Evolutionary conservation across 1,140 invertebrate genomes (phyloP).

Genomic region (Neodiprion pinetum): DNA sequence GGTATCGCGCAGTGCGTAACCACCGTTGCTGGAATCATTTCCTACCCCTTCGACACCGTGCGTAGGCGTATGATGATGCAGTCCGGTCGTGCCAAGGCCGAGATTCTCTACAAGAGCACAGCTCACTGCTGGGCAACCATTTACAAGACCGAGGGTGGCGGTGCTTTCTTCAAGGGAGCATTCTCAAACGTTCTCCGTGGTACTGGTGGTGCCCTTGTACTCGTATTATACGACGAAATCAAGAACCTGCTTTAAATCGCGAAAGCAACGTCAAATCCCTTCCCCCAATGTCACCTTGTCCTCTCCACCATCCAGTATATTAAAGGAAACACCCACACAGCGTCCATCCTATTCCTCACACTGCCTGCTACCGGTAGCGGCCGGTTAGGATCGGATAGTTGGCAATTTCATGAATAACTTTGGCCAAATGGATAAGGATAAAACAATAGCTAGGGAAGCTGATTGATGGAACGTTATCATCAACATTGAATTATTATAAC

Average conservation of each 20-base stretch:
- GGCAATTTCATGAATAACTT: slow-evolving; percentile 42
- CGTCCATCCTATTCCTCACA: slow-evolving; percentile 10
- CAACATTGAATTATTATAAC: too few species aligned
- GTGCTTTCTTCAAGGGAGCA: slow-evolving; percentile 83
- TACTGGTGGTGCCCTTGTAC: slow-evolving; percentile 79
- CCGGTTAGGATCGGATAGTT: slow-evolving; percentile 26
- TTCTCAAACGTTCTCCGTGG: slow-evolving; percentile 82
- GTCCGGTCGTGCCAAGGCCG: slow-evolving; percentile 71
- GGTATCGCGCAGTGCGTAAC: slow-evolving; percentile 67
- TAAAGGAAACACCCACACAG: slow-evolving; percentile 28
- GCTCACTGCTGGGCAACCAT: slow-evolving; percentile 78
- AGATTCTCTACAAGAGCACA: slow-evolving; percentile 78
- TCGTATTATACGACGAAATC: slow-evolving; percentile 82
- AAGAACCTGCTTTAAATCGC: slow-evolving; percentile 68
- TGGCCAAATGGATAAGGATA: neutral
- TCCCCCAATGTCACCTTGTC: slow-evolving; percentile 12
- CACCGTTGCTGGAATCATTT: slow-evolving; percentile 79
- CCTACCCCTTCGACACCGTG: slow-evolving; percentile 91
- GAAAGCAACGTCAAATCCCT: slow-evolving; percentile 13
- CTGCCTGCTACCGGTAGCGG: neutral
- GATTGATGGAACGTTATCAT: neutral
- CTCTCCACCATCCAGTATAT: slow-evolving; percentile 23
- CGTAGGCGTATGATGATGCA: slow-evolving; percentile 93
- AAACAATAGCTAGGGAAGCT: neutral
- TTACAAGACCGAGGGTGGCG: slow-evolving; percentile 68